Evolutionary conservation across 1,140 invertebrate genomes (phyloP), one percentile per base, ranked within the genome.

Genomic region (Agrypnia vestita): DNA sequence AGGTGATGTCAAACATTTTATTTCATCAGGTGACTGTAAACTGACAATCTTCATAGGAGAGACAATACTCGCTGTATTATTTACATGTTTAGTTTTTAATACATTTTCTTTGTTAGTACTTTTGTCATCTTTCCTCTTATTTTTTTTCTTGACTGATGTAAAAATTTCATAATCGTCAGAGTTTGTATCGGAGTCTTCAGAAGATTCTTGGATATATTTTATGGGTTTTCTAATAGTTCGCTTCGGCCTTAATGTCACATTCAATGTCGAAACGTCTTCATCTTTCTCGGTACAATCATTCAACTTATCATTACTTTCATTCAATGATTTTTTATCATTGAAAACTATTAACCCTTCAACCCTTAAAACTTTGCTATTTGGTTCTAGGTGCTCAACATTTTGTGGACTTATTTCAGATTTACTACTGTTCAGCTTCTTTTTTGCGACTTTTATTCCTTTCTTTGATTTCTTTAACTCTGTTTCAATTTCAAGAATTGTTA

Each of bases 131-230:
- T 78, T 71, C 55, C 64, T 56, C 49, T 72, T 13, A 19, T 72
- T 53, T 13, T 69, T 69, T 47, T 69, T 77, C 13, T 49, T 56
- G n/a, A 47, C 25, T 12, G 35, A 19, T 17, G 51, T 21, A 47
- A 74, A 79, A 8, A 79, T 78, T 64, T 87, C 86, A 69, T 86
- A 87, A 84, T 88, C 87, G 49, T 86, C 84, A 64, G 87, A 84
- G 49, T 88, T 87, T 51, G 87, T 87, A 85, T 86, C 87, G 21
- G 84, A 84, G 12, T 85, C 51, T 15, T 84, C 53, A 35, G 84
- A 74, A 84, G 88, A 84, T 72, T 89, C 85, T 17, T 55, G 64
- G 75, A 72, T 73, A 84, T 89, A 89, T 84, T 88, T 89, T 46
- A 86, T 74, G 64, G 88, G 88, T 81, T 84, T 87, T 80, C 87